These are phyloP conservation scores for Listrodromus nycthemerus DNA, from an alignment of 2,888 invertebrate genomes.

Conservation along the genomic window DNA sequence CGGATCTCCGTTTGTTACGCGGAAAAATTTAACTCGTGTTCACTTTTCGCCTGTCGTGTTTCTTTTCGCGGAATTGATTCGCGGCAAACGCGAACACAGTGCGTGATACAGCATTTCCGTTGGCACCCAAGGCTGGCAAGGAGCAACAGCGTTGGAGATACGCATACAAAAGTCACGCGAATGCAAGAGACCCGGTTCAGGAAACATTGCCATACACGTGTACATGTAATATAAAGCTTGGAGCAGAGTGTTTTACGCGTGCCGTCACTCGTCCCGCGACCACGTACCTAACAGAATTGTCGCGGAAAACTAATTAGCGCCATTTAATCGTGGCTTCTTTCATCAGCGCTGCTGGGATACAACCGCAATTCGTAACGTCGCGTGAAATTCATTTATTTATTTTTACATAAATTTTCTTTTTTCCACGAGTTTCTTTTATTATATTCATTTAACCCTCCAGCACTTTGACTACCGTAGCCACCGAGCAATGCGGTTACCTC, in stretches of 20 bases:
- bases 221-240: slow-evolving; percentile 13
- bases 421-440: neutral
- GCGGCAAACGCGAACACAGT: slow-evolving; percentile 9
- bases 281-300: slow-evolving; percentile 61
- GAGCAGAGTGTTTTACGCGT: slow-evolving; percentile 37
- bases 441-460: neutral
- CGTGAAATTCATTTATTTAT: slow-evolving; percentile 49
- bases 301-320: slow-evolving; percentile 67
- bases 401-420: slow-evolving; percentile 5
- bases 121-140: neutral
- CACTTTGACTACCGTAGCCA: neutral
- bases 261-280: slow-evolving; percentile 49
- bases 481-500: neutral
- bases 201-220: neutral
- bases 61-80: slow-evolving; percentile 43
- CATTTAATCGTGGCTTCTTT: slow-evolving; percentile 66
- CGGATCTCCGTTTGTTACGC: neutral
- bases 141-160: slow-evolving; percentile 34
- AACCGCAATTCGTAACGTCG: slow-evolving; percentile 36
- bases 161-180: slow-evolving; percentile 49
- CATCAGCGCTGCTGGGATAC: slow-evolving; percentile 28
- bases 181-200: slow-evolving; percentile 25
- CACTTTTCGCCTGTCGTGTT: neutral
- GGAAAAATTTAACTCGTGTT: slow-evolving; percentile 16
- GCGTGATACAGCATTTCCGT: slow-evolving; percentile 42